A percentile compares a stretch with the other conserved stretches of the same genome.
Evolutionary conservation across 2,888 invertebrate genomes (phyloP).

Genomic region (Tenthredo mesomela): DNA sequence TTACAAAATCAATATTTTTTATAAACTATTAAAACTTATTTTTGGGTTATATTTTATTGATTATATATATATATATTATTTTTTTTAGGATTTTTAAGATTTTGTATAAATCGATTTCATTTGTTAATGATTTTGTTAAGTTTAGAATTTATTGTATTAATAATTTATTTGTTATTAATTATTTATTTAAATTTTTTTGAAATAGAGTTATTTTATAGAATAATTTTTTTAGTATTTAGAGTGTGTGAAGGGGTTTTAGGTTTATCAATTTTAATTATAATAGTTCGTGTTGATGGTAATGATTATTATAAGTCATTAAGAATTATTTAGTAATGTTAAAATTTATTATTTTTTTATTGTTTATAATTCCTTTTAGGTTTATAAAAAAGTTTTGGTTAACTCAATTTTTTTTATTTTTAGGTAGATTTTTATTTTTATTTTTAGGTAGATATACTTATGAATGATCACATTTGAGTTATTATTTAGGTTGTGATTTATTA

Average conservation of each 20-base stretch:
- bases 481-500: constrained; percentile 57
- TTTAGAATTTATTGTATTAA: constrained; percentile 82
- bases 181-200: constrained; percentile 78
- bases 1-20: constrained; percentile 86
- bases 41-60: constrained; percentile 77
- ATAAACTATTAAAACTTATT: constrained; percentile 84
- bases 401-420: constrained; percentile 78
- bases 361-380: constrained; percentile 80
- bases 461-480: constrained; percentile 40
- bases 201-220: constrained; percentile 80
- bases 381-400: constrained; percentile 80
- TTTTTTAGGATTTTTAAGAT: constrained; percentile 79
- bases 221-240: constrained; percentile 82
- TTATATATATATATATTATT: constrained; percentile 71
- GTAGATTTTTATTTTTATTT: constrained; percentile 74
- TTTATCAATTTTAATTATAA: constrained; percentile 82
- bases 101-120: constrained; percentile 81
- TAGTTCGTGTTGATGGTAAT: constrained; percentile 83
- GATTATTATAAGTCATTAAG: constrained; percentile 83
- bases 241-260: constrained; percentile 85
- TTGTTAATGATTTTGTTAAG: constrained; percentile 82
- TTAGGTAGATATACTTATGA: constrained; percentile 64
- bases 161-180: constrained; percentile 80
- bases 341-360: constrained; percentile 78
- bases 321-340: constrained; percentile 79